Conservation (phyloP, 2,888 invertebrate species). For the Aphrophora alni region DNA sequence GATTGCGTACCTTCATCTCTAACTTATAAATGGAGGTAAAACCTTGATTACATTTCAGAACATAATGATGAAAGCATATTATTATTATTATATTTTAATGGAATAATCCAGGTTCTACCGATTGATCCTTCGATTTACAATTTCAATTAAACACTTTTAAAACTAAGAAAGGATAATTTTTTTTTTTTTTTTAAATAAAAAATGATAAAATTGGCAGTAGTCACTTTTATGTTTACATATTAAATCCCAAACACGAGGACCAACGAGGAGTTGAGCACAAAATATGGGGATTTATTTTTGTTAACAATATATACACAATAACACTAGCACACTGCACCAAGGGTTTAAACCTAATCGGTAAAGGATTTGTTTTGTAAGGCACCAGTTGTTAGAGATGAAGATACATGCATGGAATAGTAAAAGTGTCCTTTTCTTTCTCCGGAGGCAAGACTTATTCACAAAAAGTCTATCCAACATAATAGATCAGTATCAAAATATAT, state of each 20-base stretch:
- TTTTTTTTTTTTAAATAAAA: background rate
- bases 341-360: too few species aligned
- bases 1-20: constrained; percentile 34
- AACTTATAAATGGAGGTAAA: constrained; percentile 30
- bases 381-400: constrained; percentile 35
- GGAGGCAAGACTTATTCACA: constrained; percentile 26
- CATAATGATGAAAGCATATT: background rate
- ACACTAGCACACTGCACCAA: background rate
- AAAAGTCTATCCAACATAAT: constrained; percentile 38
- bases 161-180: constrained; percentile 19
- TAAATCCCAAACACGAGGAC: background rate
- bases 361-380: constrained; percentile 31
- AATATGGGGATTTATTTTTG: background rate
- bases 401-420: constrained; percentile 17
- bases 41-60: constrained; percentile 7
- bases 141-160: background rate
- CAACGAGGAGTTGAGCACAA: background rate
- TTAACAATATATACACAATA: background rate
- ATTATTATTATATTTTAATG: too few species aligned
- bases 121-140: background rate
- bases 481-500: constrained; percentile 40
- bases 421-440: background rate
- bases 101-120: background rate
- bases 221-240: background rate
- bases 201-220: background rate